Percentiles rank a stretch among this genome's conserved stretches.
Evolutionary conservation across 2,797 vertebrate genomes (phyloP).

Genomic region (Perdix hodgsoniae): DNA sequence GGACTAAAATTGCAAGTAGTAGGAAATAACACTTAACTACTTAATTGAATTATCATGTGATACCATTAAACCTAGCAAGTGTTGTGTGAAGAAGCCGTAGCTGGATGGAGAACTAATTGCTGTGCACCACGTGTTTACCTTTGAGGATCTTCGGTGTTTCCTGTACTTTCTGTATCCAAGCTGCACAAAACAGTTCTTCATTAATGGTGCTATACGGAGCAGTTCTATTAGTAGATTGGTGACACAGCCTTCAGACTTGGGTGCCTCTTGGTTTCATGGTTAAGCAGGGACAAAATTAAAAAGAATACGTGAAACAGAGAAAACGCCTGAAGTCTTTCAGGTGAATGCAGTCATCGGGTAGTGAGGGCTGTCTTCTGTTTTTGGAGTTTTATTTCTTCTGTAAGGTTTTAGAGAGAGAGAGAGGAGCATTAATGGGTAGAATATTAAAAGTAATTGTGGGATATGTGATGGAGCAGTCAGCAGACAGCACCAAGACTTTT

Average conservation of each 20-base stretch:
- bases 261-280: not conserved
- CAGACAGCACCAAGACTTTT: not conserved
- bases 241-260: not conserved
- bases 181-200: conserved; percentile 9
- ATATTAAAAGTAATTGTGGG: not conserved
- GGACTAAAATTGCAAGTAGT: not conserved
- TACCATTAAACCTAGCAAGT: conserved; percentile 5
- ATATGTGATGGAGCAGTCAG: not conserved
- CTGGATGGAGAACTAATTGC: not conserved
- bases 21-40: not conserved
- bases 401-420: not conserved
- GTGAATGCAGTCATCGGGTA: not conserved
- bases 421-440: not conserved
- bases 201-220: not conserved
- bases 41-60: not conserved
- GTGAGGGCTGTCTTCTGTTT: not conserved
- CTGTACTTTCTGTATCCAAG: not conserved
- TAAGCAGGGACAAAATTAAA: not conserved
- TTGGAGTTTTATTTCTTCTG: not conserved
- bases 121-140: conserved; percentile 17
- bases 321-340: not conserved
- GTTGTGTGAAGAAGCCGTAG: not conserved
- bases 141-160: conserved; percentile 32
- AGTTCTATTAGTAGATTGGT: conserved; percentile 18
- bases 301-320: not conserved